phyloP scores from a whole-genome alignment of 2,113 vertebrate species.

The Triplophysa dalaica region DNA sequence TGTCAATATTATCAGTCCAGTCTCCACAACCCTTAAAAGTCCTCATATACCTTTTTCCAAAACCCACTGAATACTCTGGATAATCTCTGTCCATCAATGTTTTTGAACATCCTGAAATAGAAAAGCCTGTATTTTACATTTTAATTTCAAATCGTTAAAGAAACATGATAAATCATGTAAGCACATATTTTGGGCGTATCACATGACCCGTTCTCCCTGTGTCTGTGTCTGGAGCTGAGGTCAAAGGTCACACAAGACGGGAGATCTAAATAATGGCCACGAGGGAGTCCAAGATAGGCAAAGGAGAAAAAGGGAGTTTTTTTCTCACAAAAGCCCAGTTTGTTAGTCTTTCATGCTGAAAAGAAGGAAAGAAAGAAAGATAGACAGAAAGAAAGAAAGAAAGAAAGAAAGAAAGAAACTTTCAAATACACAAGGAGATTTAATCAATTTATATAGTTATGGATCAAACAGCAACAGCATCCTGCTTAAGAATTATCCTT shows the following conservation, averaged over 20 bases:
- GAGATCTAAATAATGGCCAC: constrained; percentile 7
- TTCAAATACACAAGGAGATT: too few species aligned
- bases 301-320: neutral
- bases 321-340: constrained; percentile 39
- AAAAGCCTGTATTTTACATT: neutral
- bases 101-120: neutral
- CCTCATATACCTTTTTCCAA: too few species aligned
- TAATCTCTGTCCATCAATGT: too few species aligned
- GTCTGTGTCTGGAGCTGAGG: constrained; percentile 11
- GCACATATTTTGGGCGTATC: neutral
- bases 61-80: too few species aligned
- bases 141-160: neutral
- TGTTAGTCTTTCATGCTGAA: neutral
- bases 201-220: constrained; percentile 25
- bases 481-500: neutral
- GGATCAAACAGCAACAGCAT: too few species aligned
- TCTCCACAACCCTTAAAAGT: too few species aligned
- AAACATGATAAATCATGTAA: neutral
- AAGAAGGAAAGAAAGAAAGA: neutral
- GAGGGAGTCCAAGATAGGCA: constrained; percentile 28
- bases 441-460: too few species aligned
- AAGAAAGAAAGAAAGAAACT: neutral
- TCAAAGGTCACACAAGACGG: constrained; percentile 39
- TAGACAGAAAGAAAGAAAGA: neutral
- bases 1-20: neutral